Conservation (phyloP, 2,888 invertebrate genomes). For the Cotesia congregata region DNA sequence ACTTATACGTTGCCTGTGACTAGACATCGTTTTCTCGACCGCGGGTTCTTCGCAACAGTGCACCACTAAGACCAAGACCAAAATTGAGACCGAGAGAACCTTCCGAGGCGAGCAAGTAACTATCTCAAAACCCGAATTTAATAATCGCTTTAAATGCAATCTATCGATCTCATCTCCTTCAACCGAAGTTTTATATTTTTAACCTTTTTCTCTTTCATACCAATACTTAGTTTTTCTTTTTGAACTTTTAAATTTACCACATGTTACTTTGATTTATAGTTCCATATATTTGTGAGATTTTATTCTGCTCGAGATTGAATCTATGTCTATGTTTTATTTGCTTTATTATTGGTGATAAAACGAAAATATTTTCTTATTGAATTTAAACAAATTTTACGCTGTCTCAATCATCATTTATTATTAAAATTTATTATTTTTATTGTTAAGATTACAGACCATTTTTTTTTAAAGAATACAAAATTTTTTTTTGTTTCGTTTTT, state of each 20-base stretch:
- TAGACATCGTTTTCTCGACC: conserved; percentile 8
- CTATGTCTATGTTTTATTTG: neutral
- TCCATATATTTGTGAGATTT: neutral
- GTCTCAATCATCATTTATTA: neutral
- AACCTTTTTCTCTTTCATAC: neutral
- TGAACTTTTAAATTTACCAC: neutral
- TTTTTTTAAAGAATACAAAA: no score
- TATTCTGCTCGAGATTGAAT: neutral
- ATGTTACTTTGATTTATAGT: neutral
- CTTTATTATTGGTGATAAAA: neutral
- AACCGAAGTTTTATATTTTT: neutral
- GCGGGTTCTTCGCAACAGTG: neutral
- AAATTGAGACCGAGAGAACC: neutral
- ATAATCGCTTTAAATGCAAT: conserved; percentile 32
- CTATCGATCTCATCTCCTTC: neutral
- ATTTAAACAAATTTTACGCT: neutral
- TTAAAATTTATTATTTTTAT: neutral
- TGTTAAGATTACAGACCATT: no score
- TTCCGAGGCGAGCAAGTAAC: conserved; percentile 10
- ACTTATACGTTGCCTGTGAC: neutral
- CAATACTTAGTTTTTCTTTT: neutral
- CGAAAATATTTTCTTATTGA: neutral
- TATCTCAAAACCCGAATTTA: conserved; percentile 36
- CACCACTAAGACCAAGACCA: neutral
- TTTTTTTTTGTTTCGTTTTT: no score